Conservation (phyloP, 35 echinoderm and acorn worm species). For the Strongylocentrotus purpuratus region DNA sequence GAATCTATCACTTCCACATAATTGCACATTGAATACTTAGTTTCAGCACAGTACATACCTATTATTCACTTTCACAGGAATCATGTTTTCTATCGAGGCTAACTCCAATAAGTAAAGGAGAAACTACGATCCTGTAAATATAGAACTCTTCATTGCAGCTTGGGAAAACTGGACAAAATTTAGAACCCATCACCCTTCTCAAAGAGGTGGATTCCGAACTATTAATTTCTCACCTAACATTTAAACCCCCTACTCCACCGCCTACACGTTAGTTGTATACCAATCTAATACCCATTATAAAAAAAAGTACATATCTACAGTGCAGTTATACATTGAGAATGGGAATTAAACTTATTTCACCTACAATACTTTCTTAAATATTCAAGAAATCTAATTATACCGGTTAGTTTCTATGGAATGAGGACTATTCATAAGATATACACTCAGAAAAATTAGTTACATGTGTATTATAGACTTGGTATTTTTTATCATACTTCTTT, state of each 20-base stretch:
- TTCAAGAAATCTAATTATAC: neutral
- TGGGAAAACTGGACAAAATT: no score
- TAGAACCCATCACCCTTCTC: neutral
- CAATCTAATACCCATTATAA: neutral
- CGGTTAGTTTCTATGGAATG: neutral
- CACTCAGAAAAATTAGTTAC: neutral
- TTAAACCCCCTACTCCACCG: neutral
- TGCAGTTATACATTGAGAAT: neutral
- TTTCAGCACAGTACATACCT: neutral
- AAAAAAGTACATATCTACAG: neutral
- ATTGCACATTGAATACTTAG: conserved; percentile 18
- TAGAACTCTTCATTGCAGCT: no score
- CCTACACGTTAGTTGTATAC: neutral
- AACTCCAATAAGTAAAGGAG: no score
- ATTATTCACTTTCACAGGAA: neutral
- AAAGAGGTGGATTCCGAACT: neutral
- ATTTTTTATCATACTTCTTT: neutral
- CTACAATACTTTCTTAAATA: neutral
- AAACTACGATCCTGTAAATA: no score
- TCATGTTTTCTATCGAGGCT: no score
- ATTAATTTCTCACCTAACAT: neutral
- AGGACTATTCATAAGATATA: neutral
- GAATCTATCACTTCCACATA: neutral
- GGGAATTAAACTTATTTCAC: neutral
- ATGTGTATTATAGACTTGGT: neutral